phyloP scores from a whole-genome alignment of 2,888 invertebrate species.

The Nysson spinosus region DNA sequence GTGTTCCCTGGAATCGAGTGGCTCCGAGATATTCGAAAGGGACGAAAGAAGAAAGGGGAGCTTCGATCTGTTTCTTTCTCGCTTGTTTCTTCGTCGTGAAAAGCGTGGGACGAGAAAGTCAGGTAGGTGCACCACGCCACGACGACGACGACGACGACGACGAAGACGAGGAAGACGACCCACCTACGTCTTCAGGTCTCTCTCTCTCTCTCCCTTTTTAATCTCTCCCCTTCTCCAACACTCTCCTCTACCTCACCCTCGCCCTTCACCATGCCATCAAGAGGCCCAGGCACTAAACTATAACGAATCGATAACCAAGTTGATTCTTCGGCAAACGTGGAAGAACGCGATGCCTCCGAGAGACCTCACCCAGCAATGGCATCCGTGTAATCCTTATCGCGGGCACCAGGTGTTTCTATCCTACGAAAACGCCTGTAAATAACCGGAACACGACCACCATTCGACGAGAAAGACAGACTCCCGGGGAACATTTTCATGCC shows the following conservation, averaged over 20 bases:
- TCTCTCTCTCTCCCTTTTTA: slow-evolving; percentile 21
- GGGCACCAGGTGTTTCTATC: slow-evolving; percentile 8
- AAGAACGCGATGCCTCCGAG: slow-evolving; percentile 1
- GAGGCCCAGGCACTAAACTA: slow-evolving; percentile 8
- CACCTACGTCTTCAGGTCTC: slow-evolving; percentile 9
- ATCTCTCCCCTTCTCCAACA: slow-evolving; percentile 2
- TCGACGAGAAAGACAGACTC: neutral
- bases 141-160: no score
- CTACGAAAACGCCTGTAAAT: neutral
- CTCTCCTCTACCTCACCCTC: no score
- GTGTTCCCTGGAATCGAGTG: neutral
- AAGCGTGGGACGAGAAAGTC: slow-evolving; percentile 8
- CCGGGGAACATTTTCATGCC: neutral
- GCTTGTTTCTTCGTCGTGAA: no score
- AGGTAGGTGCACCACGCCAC: slow-evolving; percentile 3
- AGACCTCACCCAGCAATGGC: slow-evolving; percentile 7
- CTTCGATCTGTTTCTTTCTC: no score
- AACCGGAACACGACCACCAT: neutral
- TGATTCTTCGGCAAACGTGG: slow-evolving; percentile 9
- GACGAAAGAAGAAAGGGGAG: no score
- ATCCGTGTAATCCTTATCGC: slow-evolving; percentile 15
- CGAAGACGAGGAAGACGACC: no score
- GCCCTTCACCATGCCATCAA: no score
- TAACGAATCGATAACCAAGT: slow-evolving; percentile 18
- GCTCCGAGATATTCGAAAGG: neutral